These are phyloP conservation scores for Oikopleura albicans DNA, from an alignment of 23 tunicate species.

Conservation along the genomic window DNA sequence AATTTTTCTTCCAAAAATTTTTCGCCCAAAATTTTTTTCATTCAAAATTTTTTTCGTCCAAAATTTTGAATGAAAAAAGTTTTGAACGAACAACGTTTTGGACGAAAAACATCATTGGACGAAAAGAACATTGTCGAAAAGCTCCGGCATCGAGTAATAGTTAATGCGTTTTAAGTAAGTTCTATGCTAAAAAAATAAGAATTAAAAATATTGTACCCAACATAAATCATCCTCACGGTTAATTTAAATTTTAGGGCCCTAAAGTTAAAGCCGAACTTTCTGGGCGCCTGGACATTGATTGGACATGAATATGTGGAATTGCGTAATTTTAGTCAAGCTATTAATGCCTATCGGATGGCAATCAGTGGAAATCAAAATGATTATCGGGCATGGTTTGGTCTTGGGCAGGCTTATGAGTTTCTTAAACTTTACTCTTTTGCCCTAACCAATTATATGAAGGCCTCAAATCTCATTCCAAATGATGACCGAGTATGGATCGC, in stretches of 20 bases:
- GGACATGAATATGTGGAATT: constrained; percentile 92
- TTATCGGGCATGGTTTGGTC: constrained; percentile 90
- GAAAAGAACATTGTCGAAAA: too few species aligned
- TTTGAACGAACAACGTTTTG: too few species aligned
- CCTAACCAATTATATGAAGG: constrained; percentile 9
- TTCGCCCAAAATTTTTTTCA: too few species aligned
- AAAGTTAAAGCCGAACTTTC: constrained; percentile 52
- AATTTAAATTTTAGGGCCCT: constrained; percentile 67
- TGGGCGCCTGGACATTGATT: constrained; percentile 91
- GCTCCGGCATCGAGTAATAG: too few species aligned
- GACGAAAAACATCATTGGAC: too few species aligned
- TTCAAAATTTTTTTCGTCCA: too few species aligned
- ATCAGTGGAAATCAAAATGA: constrained; percentile 56
- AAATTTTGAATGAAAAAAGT: too few species aligned
- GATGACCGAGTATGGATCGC: neutral
- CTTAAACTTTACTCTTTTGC: constrained; percentile 45
- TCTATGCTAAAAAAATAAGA: too few species aligned
- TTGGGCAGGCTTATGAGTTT: constrained; percentile 83
- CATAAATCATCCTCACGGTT: too few species aligned
- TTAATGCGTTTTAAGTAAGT: too few species aligned
- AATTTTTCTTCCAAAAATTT: too few species aligned
- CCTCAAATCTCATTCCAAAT: neutral
- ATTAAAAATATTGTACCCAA: too few species aligned
- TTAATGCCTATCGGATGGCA: constrained; percentile 84
- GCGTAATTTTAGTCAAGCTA: constrained; percentile 63